These are phyloP conservation scores for Delichon dasypus DNA, from an alignment of 2,797 vertebrate genomes.

Conservation along the genomic window DNA sequence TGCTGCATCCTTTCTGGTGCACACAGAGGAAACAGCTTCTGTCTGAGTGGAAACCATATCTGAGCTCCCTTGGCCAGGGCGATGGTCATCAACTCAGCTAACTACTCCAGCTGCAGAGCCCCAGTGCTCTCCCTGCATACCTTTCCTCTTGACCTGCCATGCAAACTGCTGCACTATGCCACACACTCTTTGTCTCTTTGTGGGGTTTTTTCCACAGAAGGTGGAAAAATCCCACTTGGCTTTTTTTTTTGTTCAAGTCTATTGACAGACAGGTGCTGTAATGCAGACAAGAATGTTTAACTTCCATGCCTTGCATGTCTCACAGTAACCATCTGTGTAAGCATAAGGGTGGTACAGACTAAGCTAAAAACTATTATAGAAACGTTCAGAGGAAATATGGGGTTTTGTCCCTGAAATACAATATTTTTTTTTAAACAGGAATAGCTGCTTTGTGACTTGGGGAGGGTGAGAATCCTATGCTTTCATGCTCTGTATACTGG, in stretches of 20 bases:
- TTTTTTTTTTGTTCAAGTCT: not conserved
- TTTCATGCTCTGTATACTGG: not conserved
- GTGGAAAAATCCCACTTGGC: not conserved
- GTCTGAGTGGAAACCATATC: not conserved
- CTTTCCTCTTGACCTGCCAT: not conserved
- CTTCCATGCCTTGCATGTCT: not conserved
- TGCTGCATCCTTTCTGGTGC: not conserved
- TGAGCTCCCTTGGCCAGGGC: not conserved
- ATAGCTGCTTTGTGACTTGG: not conserved
- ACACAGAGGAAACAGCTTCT: not conserved
- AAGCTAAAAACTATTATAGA: not conserved
- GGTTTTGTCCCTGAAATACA: not conserved
- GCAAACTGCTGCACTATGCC: not conserved
- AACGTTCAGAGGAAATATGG: not conserved
- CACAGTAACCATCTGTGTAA: not conserved
- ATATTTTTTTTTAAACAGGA: not conserved
- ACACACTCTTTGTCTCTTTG: not conserved
- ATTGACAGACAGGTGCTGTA: not conserved
- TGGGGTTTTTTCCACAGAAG: not conserved
- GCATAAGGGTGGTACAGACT: not conserved
- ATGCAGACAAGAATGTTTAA: not conserved
- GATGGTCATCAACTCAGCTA: not conserved
- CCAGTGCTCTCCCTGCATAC: not conserved
- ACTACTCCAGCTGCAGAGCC: not conserved
- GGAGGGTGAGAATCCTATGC: not conserved